Conservation (phyloP, 2,888 invertebrate species). For the Dinocampus coccinellae region DNA sequence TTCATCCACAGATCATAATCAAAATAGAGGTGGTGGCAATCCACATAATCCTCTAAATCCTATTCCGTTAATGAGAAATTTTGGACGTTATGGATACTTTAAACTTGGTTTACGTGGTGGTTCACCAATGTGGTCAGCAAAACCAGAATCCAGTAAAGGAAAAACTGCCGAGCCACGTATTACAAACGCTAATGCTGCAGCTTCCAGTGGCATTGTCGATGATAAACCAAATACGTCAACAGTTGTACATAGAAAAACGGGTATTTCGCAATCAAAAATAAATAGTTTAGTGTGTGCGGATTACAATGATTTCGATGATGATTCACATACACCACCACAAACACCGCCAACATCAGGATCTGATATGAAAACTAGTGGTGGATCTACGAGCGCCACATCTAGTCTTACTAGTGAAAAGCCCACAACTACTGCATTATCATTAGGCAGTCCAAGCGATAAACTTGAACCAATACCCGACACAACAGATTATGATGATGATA, state of each 20-base stretch:
- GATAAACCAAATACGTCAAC: constrained; percentile 70
- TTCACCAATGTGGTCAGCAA: constrained; percentile 76
- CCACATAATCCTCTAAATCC: constrained; percentile 73
- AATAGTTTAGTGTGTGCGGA: constrained; percentile 73
- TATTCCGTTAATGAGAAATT: constrained; percentile 74
- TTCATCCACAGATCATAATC: constrained; percentile 54
- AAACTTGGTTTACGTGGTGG: constrained; percentile 77
- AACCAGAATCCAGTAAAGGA: constrained; percentile 67
- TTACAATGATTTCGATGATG: constrained; percentile 75
- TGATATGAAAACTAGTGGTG: constrained; percentile 42
- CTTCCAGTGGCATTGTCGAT: constrained; percentile 4
- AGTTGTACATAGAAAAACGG: constrained; percentile 64
- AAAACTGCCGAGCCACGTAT: constrained; percentile 66
- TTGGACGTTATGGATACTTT: constrained; percentile 74
- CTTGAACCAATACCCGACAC: constrained; percentile 70
- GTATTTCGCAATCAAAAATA: constrained; percentile 68
- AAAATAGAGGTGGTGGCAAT: constrained; percentile 70
- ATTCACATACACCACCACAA: constrained; percentile 73
- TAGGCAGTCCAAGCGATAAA: constrained; percentile 69
- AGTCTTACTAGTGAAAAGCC: constrained; percentile 37
- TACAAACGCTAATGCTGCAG: constrained; percentile 62
- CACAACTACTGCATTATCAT: constrained; percentile 38
- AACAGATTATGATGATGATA: constrained; percentile 74
- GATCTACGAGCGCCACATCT: constrained; percentile 42
- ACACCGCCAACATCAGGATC: constrained; percentile 68